Evolutionary conservation across 2,113 vertebrate genomes (phyloP).

Genomic region (Phalacrocorax aristotelis): DNA sequence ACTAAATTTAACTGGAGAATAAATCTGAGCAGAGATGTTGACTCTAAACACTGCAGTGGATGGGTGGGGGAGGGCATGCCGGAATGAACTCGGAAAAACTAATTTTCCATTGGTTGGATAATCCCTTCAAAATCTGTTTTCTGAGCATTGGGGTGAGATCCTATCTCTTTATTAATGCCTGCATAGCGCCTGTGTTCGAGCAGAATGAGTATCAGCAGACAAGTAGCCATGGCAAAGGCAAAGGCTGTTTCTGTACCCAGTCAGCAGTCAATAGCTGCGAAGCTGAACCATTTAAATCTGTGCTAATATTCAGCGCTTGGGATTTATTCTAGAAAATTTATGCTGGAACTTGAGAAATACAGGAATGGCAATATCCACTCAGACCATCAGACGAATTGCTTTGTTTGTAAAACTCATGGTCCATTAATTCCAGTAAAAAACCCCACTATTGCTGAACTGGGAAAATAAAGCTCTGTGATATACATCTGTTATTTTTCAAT

Average conservation of each 20-base stretch:
- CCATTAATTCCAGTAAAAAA: neutral
- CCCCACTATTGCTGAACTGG: neutral
- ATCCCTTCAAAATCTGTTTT: slow-evolving; percentile 36
- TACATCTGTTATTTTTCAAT: neutral
- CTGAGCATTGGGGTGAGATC: neutral
- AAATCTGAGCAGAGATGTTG: neutral
- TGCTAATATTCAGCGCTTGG: neutral
- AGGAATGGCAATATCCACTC: neutral
- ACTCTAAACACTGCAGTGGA: neutral
- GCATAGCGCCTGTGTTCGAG: neutral
- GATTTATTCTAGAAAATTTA: neutral
- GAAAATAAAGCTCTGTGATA: neutral
- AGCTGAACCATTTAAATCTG: neutral
- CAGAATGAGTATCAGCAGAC: neutral
- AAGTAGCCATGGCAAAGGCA: neutral
- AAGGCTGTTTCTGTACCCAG: rapidly evolving
- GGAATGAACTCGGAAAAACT: neutral
- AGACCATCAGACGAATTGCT: neutral
- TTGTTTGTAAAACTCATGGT: neutral
- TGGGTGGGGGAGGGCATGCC: neutral
- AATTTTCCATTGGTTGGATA: slow-evolving; percentile 7
- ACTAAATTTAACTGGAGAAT: neutral
- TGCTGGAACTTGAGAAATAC: neutral
- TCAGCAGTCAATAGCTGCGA: neutral
- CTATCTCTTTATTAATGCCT: neutral